phyloP scores from a whole-genome alignment of 2,797 vertebrate genomes.

The Taenioides sp. region DNA sequence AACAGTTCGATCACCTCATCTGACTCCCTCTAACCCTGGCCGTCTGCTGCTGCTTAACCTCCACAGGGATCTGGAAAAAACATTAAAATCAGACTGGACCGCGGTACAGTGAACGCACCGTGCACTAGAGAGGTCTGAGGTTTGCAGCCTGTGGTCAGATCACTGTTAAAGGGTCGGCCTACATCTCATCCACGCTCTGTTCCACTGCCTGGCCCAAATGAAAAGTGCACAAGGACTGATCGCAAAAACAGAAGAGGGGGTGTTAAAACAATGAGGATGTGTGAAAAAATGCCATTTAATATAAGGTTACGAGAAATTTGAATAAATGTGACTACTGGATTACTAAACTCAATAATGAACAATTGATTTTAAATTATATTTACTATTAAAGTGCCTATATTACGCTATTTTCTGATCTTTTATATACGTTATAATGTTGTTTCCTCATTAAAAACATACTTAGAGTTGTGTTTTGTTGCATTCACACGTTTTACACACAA shows the following conservation, averaged over 20 bases:
- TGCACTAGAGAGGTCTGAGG: slow-evolving; percentile 41
- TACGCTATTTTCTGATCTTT: too few species aligned
- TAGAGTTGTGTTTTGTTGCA: too few species aligned
- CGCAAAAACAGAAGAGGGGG: slow-evolving; percentile 1
- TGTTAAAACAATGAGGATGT: neutral
- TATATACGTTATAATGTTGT: too few species aligned
- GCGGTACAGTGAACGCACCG: slow-evolving; percentile 41
- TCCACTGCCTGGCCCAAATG: slow-evolving; percentile 17
- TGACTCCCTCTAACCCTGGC: slow-evolving; percentile 62
- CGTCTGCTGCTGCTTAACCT: slow-evolving; percentile 45
- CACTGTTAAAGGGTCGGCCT: slow-evolving; percentile 43
- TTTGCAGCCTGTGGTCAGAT: slow-evolving; percentile 38
- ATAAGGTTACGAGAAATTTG: neutral
- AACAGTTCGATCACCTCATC: slow-evolving; percentile 67
- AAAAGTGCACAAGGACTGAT: slow-evolving; percentile 7
- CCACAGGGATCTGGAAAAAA: slow-evolving; percentile 67
- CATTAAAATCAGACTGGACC: slow-evolving; percentile 60
- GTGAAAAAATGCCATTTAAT: slow-evolving; percentile 8
- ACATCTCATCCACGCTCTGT: slow-evolving; percentile 38
- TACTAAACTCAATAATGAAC: neutral
- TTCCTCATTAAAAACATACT: too few species aligned
- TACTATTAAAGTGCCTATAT: too few species aligned
- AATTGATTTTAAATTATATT: too few species aligned
- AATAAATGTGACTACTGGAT: neutral
- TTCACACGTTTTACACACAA: too few species aligned